Conservation (phyloP, 2,113 vertebrate species). For the Bubo blakistoni region DNA sequence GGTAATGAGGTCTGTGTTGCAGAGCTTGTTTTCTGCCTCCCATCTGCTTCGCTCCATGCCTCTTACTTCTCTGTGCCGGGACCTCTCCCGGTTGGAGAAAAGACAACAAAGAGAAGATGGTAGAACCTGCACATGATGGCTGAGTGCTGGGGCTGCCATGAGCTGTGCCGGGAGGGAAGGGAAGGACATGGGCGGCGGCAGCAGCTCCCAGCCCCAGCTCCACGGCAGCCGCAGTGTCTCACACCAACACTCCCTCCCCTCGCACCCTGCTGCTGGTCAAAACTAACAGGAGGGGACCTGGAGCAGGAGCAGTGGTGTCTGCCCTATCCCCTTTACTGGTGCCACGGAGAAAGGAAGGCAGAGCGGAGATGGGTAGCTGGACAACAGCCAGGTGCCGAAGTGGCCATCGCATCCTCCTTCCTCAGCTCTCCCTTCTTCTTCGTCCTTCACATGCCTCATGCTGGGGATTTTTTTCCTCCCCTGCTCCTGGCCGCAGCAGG, state of each 20-base stretch:
- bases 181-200: not conserved
- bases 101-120: not conserved
- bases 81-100: not conserved
- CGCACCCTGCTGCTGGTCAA: not conserved
- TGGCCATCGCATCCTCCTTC: accelerated
- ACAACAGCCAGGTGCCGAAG: not conserved
- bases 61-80: not conserved
- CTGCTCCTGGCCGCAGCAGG: not conserved
- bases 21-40: not conserved
- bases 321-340: not conserved
- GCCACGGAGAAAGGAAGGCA: not conserved
- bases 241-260: not conserved
- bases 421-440: not conserved
- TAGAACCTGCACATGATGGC: not conserved
- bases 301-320: not conserved
- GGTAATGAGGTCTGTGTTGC: not conserved
- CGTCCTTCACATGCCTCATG: accelerated
- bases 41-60: not conserved
- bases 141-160: not conserved
- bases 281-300: not conserved
- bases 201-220: not conserved
- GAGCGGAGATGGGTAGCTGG: not conserved
- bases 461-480: not conserved
- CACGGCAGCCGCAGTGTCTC: accelerated
- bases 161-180: accelerated